Base-by-base conservation (phyloP, 2,888 invertebrate species). In the Hemicrepidius hirtus region DNA sequence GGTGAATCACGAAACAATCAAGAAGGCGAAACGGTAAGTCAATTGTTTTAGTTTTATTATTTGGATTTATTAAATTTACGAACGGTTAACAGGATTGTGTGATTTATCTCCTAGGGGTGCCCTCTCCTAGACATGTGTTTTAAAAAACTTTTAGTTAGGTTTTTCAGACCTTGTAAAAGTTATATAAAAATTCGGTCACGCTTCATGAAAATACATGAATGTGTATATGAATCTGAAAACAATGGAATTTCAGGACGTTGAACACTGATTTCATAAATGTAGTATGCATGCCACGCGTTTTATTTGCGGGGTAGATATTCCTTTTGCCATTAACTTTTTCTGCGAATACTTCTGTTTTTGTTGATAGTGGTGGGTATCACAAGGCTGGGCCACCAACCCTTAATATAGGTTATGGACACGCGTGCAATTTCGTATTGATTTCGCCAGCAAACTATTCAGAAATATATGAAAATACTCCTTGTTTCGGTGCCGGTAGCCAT, bases 21-120 rank as follows among this genome's bases (percentile, higher is more conserved):
- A 18, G 57, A 40, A 21, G 59, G 37, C 41, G 69, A 69, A 50
- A 72, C 50, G 20, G 72, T 72, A 59, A 72, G 72, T 68, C 21
- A 28, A 21, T 32, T 53, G 3, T 32, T 32, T 24, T 24, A 5
- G 24, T 24, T 24, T 24, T 24, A n/a, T n/a, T n/a, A n/a, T n/a
- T n/a, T n/a, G n/a, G n/a, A n/a, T n/a, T n/a, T n/a, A n/a, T n/a
- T n/a, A n/a, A n/a, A n/a, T n/a, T n/a, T n/a, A n/a, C n/a, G n/a
- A n/a, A n/a, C n/a, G n/a, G n/a, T n/a, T n/a, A n/a, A n/a, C n/a
- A n/a, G n/a, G n/a, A n/a, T n/a, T n/a, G n/a, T n/a, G n/a, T n/a
- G n/a, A n/a, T n/a, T n/a, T n/a, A n/a, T n/a, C n/a, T n/a, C n/a
- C n/a, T n/a, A n/a, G n/a, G n/a, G n/a, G n/a, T n/a, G n/a, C n/a